Evolutionary conservation across 2,113 vertebrate species (phyloP).

Genomic region (Scomber scombrus): DNA sequence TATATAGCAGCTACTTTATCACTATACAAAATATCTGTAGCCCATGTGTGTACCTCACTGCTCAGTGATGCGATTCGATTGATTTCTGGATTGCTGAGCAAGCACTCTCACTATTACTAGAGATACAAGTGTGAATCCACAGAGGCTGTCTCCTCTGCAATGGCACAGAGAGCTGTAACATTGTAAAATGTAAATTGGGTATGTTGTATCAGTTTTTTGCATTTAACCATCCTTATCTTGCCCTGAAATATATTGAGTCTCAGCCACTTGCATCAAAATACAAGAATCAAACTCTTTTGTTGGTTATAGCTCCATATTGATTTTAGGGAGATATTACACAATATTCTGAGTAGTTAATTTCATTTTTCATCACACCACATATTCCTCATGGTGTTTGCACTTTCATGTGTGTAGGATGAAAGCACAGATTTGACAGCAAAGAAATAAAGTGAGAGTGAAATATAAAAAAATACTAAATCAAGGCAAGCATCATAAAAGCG

Average conservation of each 20-base stretch:
- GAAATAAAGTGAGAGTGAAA: neutral
- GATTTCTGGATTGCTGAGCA: constrained; percentile 28
- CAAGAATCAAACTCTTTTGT: neutral
- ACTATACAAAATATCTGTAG: constrained; percentile 13
- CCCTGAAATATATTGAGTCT: neutral
- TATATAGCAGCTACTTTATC: constrained; percentile 35
- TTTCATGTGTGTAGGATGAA: neutral
- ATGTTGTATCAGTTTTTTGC: neutral
- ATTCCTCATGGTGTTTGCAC: neutral
- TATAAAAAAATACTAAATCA: neutral
- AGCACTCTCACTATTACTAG: neutral
- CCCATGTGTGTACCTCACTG: neutral
- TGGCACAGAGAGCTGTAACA: neutral
- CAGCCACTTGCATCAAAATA: neutral
- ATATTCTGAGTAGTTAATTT: neutral
- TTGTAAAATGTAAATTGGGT: neutral
- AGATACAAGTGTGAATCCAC: neutral
- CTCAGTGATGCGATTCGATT: constrained; percentile 14
- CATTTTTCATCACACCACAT: neutral
- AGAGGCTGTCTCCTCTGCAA: neutral
- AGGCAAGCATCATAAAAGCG: neutral
- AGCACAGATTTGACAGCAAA: neutral
- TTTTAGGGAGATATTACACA: neutral
- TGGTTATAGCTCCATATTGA: neutral
- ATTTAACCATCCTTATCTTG: neutral